Conservation (phyloP, 1,140 invertebrate species). For the Muscidifurax raptorellus region DNA sequence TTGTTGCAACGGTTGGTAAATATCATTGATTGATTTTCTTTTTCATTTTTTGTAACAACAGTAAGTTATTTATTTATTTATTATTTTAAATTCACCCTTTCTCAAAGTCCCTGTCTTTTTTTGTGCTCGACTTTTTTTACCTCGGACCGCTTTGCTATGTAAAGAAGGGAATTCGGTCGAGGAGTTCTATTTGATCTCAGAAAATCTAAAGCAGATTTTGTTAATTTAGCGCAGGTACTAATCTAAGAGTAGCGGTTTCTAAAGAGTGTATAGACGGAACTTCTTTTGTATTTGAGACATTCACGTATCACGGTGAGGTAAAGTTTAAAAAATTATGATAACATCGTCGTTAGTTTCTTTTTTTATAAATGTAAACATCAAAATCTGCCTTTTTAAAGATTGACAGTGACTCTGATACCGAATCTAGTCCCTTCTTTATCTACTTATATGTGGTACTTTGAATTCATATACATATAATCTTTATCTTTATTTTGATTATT, state of each 20-base stretch:
- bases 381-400: slow-evolving; percentile 22
- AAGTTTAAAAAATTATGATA: neutral
- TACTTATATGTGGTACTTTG: slow-evolving; percentile 21
- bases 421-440: slow-evolving; percentile 29
- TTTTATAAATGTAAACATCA: neutral
- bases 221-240: neutral
- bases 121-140: slow-evolving; percentile 9
- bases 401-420: slow-evolving; percentile 21
- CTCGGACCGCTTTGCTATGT: slow-evolving; percentile 26
- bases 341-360: neutral
- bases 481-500: slow-evolving; percentile 55
- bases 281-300: slow-evolving; percentile 6
- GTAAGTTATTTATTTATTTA: slow-evolving; percentile 18
- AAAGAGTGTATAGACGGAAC: neutral
- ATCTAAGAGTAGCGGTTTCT: neutral
- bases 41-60: slow-evolving; percentile 44
- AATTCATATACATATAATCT: slow-evolving; percentile 52
- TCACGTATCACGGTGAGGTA: neutral
- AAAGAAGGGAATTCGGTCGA: slow-evolving; percentile 34
- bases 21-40: slow-evolving; percentile 44
- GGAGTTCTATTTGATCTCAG: slow-evolving; percentile 24
- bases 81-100: slow-evolving; percentile 14
- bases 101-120: slow-evolving; percentile 4
- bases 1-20: slow-evolving; percentile 43
- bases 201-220: neutral